Base-by-base conservation (phyloP, 1,140 invertebrate species). In the Neuroterus valhalla region DNA sequence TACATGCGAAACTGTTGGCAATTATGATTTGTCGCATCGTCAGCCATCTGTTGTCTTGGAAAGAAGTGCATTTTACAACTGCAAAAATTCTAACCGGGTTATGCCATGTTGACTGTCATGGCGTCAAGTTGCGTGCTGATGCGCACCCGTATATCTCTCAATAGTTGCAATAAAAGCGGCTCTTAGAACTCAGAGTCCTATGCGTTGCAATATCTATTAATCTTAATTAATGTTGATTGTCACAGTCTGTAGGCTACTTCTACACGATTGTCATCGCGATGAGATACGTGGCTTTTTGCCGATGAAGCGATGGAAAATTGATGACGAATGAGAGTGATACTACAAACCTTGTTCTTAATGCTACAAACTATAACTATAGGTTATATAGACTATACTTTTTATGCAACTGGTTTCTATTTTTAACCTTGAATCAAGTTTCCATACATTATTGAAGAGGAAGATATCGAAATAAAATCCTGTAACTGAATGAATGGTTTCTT, bases 1-100 rank as follows among this genome's bases (percentile, higher is more conserved):
- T 26, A 23, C 14, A 62, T 55, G 68, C 31, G 44, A 72, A 72
- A 69, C 66, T 71, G 31, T 52, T 66, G 62, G 73, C 74, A 80
- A 73, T 76, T 84, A 86, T 86, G 86, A 87, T 87, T 86, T 86
- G 85, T 87, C 79, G 85, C 77, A 79, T 76, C 81, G 81, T 77
- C 75, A 71, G 69, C 86, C 86, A 86, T 85, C 84, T 87, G 86
- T 71, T 75, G 50, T 43, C 48, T 55, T 68, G 66, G 43, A 73
- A 67, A 66, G 68, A 73, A 73, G 66, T 46, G 14, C 70, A 50
- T 70, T 70, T 70, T 50, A 50, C 69, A 44, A 62, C 23, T 31
- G 55, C 14, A 62, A 62, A 62, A 62, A 62, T 62, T 26, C 55
- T 62, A 62, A 62, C 55, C 55, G 55, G 26, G 55, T 62, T 62